Percentiles rank a stretch among this genome's conserved stretches.
Evolutionary conservation across 2,113 vertebrate genomes (phyloP).

Genomic region (Scortum barcoo): DNA sequence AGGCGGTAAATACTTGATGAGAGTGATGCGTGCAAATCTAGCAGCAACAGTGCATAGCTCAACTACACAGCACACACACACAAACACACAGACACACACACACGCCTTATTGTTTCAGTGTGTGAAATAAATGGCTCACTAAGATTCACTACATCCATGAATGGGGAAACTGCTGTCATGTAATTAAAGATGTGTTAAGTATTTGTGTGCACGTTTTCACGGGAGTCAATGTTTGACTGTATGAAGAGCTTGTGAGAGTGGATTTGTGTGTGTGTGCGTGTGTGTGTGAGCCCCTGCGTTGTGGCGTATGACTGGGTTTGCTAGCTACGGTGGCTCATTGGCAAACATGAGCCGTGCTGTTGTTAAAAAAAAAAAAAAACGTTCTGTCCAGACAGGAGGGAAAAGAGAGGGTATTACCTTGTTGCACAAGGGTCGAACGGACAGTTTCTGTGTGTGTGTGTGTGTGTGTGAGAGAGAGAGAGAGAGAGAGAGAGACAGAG

Average conservation of each 20-base stretch:
- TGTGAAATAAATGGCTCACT: conserved; percentile 26
- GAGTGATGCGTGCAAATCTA: conserved; percentile 38
- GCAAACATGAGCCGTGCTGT: conserved; percentile 66
- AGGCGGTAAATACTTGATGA: conserved; percentile 67
- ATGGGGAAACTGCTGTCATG: conserved; percentile 10
- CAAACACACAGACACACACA: no score
- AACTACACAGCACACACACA: neutral
- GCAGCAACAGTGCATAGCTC: conserved; percentile 29
- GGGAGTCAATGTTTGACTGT: conserved; percentile 12
- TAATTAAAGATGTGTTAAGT: conserved; percentile 42
- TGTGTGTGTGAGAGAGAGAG: conserved; percentile 27
- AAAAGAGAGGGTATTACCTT: conserved; percentile 44
- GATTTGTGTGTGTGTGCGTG: neutral
- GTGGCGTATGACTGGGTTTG: conserved; percentile 7
- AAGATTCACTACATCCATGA: neutral
- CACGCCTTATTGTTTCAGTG: conserved; percentile 17
- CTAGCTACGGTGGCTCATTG: conserved; percentile 60
- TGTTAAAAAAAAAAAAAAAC: no score
- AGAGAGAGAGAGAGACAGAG: conserved; percentile 11
- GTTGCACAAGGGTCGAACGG: conserved; percentile 58
- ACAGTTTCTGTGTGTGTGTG: conserved; percentile 53
- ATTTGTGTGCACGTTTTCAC: neutral
- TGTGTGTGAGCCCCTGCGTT: conserved; percentile 29
- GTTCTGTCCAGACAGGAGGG: conserved; percentile 31
- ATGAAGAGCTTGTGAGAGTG: neutral